Conservation (phyloP, 2,797 vertebrate genomes). For the Trachurus trachurus region DNA sequence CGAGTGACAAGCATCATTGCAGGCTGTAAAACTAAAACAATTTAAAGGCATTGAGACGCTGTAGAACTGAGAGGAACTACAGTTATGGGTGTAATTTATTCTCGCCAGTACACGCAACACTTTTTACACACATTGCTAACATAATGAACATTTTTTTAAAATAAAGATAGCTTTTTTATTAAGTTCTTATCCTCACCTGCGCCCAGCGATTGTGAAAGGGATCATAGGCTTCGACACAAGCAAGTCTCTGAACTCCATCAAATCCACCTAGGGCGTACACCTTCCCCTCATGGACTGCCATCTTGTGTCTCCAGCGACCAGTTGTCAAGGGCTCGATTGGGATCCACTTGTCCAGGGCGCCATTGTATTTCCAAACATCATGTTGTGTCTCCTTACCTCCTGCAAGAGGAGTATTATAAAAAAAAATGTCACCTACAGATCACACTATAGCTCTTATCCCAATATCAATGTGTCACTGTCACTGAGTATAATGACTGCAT, state of each 20-base stretch:
- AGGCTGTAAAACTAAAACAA: not conserved
- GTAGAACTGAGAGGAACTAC: not conserved
- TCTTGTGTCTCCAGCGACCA: conserved; percentile 98
- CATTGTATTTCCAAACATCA: conserved; percentile 98
- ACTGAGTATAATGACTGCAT: not conserved
- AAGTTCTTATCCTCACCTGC: conserved; percentile 83
- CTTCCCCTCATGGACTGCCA: conserved; percentile 93
- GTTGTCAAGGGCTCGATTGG: conserved; percentile 91
- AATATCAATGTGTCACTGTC: not conserved
- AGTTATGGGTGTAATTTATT: not conserved
- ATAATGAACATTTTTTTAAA: too few species aligned
- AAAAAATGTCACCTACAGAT: not conserved
- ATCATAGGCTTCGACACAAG: conserved; percentile 94
- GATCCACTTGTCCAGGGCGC: conserved; percentile 98
- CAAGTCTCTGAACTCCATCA: conserved; percentile 92
- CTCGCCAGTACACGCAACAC: not conserved
- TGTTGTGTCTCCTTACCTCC: conserved; percentile 97
- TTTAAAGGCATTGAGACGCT: not conserved
- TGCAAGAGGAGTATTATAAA: conserved; percentile 62
- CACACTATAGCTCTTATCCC: not conserved
- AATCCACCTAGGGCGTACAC: conserved; percentile 95
- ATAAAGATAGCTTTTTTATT: not conserved
- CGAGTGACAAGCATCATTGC: not conserved
- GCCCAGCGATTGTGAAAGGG: conserved; percentile 98
- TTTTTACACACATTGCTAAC: too few species aligned